phyloP scores from a whole-genome alignment of 2,797 vertebrate genomes.

The Dallia pectoralis region DNA sequence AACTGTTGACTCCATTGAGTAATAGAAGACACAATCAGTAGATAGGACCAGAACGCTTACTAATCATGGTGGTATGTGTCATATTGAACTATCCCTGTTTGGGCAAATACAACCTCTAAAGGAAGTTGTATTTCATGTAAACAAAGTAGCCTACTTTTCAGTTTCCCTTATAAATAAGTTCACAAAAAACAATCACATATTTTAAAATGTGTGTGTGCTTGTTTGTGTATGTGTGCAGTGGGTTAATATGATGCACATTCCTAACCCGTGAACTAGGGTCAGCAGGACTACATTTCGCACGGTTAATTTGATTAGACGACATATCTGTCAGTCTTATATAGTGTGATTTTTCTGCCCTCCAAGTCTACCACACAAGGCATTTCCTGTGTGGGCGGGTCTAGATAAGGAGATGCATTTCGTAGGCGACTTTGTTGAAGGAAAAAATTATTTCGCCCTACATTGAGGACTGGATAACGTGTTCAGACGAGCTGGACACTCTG shows the following conservation, averaged over 20 bases:
- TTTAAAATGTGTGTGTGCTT: not conserved
- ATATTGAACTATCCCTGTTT: not conserved
- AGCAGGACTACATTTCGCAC: constrained; percentile 23
- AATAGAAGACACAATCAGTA: not conserved
- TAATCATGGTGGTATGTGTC: not conserved
- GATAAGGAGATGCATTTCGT: constrained; percentile 22
- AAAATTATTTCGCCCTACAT: not conserved
- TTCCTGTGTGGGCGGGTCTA: constrained; percentile 57
- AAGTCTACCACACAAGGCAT: constrained; percentile 37
- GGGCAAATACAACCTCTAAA: not conserved
- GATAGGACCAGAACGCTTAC: constrained; percentile 1
- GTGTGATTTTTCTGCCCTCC: constrained; percentile 31
- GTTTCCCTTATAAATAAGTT: too few species aligned
- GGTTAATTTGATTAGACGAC: constrained; percentile 18
- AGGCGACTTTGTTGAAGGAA: constrained; percentile 16
- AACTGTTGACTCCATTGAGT: constrained; percentile 1
- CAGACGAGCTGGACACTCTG: constrained; percentile 18
- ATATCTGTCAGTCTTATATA: not conserved
- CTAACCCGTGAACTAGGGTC: not conserved
- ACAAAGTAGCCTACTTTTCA: not conserved
- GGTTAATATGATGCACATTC: too few species aligned
- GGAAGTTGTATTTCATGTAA: not conserved
- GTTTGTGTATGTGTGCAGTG: not conserved
- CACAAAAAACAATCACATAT: too few species aligned
- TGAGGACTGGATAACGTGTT: constrained; percentile 36